These are phyloP conservation scores for Nomada fucata DNA, from an alignment of 2,888 invertebrate genomes.

Conservation along the genomic window DNA sequence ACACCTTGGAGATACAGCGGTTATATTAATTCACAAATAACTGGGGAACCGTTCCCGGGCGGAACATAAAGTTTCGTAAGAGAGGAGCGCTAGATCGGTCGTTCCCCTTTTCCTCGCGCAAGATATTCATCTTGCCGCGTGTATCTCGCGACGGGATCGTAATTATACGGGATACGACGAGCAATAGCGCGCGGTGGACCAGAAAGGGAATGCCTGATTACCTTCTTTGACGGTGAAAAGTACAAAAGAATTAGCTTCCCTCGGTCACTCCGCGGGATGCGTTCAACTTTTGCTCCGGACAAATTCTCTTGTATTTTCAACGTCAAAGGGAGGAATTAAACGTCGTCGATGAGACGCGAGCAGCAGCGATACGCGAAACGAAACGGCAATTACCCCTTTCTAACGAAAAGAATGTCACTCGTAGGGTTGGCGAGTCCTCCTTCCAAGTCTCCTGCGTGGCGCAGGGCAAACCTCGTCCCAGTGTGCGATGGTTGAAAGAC, in stretches of 20 bases:
- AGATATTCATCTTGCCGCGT: constrained; percentile 21
- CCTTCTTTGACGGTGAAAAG: constrained; percentile 21
- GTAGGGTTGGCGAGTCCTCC: constrained; percentile 90
- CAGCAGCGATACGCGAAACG: neutral
- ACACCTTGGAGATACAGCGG: constrained; percentile 12
- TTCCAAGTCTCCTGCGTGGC: constrained; percentile 94
- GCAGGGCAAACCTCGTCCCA: constrained; percentile 94
- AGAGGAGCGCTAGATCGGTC: neutral
- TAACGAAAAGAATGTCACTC: constrained; percentile 28
- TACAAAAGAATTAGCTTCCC: constrained; percentile 21
- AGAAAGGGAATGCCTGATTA: constrained; percentile 38
- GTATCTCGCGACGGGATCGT: constrained; percentile 12
- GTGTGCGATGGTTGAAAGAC: constrained; percentile 94
- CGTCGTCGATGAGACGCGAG: neutral
- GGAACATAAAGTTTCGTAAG: neutral
- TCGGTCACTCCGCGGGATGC: neutral
- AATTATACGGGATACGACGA: constrained; percentile 34
- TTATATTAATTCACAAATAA: constrained; percentile 32
- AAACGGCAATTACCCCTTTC: neutral
- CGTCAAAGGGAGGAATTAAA: constrained; percentile 9
- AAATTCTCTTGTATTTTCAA: constrained; percentile 25
- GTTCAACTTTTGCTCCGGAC: neutral
- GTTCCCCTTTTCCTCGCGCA: neutral
- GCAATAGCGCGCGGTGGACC: constrained; percentile 13
- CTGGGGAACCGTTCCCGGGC: neutral